phyloP scores from a whole-genome alignment of 2,113 vertebrate genomes.

The Nyctereutes procyonoides region DNA sequence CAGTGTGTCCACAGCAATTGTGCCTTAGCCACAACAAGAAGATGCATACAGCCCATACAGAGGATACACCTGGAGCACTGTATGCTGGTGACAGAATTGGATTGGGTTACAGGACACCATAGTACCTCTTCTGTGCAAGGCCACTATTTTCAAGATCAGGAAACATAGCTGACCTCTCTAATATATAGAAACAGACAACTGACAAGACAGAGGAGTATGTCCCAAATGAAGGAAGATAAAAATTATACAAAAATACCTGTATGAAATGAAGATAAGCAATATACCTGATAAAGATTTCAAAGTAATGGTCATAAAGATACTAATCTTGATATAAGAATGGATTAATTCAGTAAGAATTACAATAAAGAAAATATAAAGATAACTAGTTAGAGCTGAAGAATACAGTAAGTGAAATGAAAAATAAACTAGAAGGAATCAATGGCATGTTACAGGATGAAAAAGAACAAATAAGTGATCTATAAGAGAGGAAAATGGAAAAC shows the following conservation, averaged over 20 bases:
- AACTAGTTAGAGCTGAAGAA: not conserved
- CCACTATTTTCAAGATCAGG: not conserved
- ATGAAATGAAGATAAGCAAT: not conserved
- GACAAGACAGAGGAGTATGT: not conserved
- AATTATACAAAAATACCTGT: not conserved
- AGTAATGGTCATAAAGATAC: not conserved
- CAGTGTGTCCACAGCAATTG: not conserved
- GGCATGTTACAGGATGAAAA: not conserved
- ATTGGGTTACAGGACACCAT: not conserved
- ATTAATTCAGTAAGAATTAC: not conserved
- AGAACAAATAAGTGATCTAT: not conserved
- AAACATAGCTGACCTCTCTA: not conserved
- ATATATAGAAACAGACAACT: not conserved
- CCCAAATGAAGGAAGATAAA: not conserved
- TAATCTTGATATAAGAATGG: not conserved
- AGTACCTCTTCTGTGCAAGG: not conserved
- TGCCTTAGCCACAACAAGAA: not conserved
- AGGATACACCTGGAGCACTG: not conserved
- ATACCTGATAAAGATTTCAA: not conserved
- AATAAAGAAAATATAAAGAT: not conserved
- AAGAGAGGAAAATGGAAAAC: not conserved
- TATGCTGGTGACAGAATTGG: not conserved
- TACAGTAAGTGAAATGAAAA: not conserved
- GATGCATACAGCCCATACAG: not conserved
- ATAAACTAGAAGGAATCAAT: not conserved